Evolutionary conservation across 2,888 invertebrate genomes (phyloP).

Genomic region (Chaetogeoica ovagalla): DNA sequence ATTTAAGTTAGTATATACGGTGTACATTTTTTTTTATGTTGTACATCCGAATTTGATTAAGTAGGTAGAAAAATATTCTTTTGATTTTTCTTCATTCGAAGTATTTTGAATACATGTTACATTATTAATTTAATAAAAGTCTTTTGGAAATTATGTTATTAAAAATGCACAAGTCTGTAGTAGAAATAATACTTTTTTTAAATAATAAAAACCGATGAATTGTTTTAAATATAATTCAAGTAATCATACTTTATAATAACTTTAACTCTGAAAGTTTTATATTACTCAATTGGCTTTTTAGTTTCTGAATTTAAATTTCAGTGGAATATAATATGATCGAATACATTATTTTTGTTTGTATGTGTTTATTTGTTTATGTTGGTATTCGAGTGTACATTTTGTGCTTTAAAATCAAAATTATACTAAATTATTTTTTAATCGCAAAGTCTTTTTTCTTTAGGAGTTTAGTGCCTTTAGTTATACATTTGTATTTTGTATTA

Average conservation of each 20-base stretch:
- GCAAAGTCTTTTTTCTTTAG: too few species aligned
- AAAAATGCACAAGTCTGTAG: neutral
- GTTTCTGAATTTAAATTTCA: conserved; percentile 2
- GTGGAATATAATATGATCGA: too few species aligned
- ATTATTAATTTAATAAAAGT: neutral
- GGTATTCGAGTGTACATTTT: too few species aligned
- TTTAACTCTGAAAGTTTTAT: neutral
- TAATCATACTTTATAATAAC: neutral
- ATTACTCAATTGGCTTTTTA: neutral
- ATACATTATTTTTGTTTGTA: too few species aligned
- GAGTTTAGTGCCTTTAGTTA: too few species aligned
- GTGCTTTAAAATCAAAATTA: too few species aligned
- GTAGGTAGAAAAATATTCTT: neutral
- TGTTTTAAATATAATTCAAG: neutral
- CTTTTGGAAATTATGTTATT: neutral
- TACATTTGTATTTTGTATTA: too few species aligned
- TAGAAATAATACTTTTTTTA: neutral
- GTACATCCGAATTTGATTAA: neutral
- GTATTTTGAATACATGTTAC: neutral
- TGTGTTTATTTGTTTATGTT: too few species aligned
- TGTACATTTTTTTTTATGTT: neutral
- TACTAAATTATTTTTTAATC: neutral
- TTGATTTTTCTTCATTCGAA: neutral
- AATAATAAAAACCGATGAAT: neutral
- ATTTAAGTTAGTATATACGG: neutral